These are phyloP conservation scores for Anableps anableps DNA, from an alignment of 2,797 vertebrate genomes.

Conservation along the genomic window DNA sequence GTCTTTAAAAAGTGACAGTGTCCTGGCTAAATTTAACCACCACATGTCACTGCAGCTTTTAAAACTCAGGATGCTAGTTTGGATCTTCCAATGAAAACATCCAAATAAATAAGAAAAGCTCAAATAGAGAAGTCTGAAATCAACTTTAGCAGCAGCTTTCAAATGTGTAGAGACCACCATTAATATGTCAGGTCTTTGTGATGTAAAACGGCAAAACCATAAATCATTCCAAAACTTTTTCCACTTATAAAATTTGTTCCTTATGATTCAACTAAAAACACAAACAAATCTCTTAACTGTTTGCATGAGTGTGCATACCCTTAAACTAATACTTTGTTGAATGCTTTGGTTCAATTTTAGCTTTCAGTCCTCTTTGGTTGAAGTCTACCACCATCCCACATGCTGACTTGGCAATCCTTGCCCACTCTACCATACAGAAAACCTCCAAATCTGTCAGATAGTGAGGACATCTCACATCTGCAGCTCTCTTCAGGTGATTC, in stretches of 20 bases:
- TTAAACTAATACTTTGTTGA: neutral
- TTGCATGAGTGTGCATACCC: neutral
- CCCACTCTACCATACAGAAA: neutral
- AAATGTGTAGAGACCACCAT: neutral
- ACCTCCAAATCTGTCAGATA: neutral
- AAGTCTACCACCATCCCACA: neutral
- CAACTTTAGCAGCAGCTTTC: neutral
- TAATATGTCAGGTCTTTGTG: neutral
- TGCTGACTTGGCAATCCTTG: neutral
- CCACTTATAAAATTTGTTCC: neutral
- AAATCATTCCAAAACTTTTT: neutral
- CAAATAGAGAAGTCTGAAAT: neutral
- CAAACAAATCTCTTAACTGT: neutral
- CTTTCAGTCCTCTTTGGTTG: neutral
- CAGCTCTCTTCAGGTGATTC: neutral
- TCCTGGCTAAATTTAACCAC: neutral
- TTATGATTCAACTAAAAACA: too few species aligned
- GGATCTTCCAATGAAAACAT: neutral
- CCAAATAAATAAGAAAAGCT: neutral
- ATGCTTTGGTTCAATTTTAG: neutral
- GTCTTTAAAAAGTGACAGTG: neutral
- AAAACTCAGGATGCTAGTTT: neutral
- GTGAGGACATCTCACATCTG: neutral
- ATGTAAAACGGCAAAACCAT: neutral
- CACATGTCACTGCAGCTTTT: neutral